Conservation (phyloP, 2,888 invertebrate species). For the Apotomis betuletana region DNA sequence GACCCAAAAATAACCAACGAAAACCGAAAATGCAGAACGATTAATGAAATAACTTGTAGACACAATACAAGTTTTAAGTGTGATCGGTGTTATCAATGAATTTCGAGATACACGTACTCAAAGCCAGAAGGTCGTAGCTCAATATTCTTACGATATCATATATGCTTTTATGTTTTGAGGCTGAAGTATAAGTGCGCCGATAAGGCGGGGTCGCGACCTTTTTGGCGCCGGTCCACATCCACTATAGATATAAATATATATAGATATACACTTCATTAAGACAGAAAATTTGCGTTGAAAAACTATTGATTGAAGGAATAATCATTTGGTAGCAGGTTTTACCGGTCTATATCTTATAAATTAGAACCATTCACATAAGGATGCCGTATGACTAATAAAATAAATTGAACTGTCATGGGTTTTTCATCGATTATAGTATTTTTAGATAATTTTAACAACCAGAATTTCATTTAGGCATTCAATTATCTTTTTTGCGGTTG, state of each 20-base stretch:
- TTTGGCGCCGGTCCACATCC: conserved; percentile 35
- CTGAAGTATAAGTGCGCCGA: conserved; percentile 5
- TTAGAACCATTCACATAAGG: conserved; percentile 2
- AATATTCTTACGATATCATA: background rate
- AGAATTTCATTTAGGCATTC: too few species aligned
- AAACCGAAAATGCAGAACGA: conserved; percentile 11
- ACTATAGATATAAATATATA: conserved; percentile 18
- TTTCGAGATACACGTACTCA: conserved; percentile 11
- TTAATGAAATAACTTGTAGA: conserved; percentile 23
- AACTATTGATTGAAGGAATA: conserved; percentile 4
- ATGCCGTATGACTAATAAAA: conserved; percentile 2
- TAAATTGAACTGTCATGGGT: background rate
- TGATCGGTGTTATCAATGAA: conserved; percentile 30
- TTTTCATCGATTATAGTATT: too few species aligned
- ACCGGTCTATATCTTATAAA: background rate
- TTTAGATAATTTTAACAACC: too few species aligned
- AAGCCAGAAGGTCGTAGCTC: conserved; percentile 5
- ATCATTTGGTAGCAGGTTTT: background rate
- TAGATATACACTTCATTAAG: conserved; percentile 16
- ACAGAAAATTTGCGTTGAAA: conserved; percentile 22
- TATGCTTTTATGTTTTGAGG: background rate
- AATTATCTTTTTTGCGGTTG: too few species aligned
- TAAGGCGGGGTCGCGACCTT: conserved; percentile 29
- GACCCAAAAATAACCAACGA: background rate
- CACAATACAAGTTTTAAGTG: conserved; percentile 27